Conservation (phyloP, 2,797 vertebrate species). For the Tangara arthus region DNA sequence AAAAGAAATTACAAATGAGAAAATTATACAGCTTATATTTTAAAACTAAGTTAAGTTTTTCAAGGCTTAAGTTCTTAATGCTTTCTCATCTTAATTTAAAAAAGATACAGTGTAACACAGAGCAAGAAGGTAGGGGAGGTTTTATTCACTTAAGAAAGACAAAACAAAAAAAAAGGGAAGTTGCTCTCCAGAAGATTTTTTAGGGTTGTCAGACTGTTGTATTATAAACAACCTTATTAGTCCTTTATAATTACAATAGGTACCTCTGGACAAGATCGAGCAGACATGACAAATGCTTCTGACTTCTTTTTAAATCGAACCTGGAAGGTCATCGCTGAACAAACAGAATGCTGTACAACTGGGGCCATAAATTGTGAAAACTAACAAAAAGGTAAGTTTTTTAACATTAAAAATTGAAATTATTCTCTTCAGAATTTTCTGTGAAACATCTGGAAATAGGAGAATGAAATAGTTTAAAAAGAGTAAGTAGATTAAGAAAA, state of each 20-base stretch:
- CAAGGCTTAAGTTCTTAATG: neutral
- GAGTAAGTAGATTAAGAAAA: neutral
- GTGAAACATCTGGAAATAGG: neutral
- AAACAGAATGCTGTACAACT: constrained; percentile 61
- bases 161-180: neutral
- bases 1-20: neutral
- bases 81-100: neutral
- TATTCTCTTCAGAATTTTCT: neutral
- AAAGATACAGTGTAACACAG: neutral
- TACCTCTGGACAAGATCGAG: constrained; percentile 73
- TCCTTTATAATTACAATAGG: constrained; percentile 69
- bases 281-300: constrained; percentile 80
- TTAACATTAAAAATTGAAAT: constrained; percentile 69
- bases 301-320: constrained; percentile 79
- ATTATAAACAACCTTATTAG: constrained; percentile 79
- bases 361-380: constrained; percentile 78
- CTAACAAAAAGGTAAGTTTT: constrained; percentile 72
- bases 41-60: neutral
- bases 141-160: neutral
- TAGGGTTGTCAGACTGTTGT: constrained; percentile 59
- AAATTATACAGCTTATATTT: neutral
- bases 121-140: neutral
- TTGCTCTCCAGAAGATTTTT: constrained; percentile 15
- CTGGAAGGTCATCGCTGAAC: constrained; percentile 77
- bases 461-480: neutral